Percentiles rank a stretch among this genome's conserved stretches.
Conservation (phyloP, 2,797 vertebrate genomes). For the Carapus acus region DNA sequence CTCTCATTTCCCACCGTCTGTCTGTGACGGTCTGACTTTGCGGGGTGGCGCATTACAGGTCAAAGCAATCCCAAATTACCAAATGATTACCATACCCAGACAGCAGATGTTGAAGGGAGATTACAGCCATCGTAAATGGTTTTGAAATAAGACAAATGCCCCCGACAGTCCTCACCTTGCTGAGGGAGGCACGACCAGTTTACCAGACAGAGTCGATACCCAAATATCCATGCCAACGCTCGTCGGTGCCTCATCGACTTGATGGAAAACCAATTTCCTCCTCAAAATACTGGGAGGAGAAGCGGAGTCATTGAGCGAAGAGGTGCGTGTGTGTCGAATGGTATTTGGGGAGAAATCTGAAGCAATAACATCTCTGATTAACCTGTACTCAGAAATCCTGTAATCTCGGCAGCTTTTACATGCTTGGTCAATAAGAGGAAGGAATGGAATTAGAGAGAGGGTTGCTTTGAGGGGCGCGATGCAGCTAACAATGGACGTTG, state of each 20-base stretch:
- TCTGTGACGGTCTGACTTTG: too few relatives aligned
- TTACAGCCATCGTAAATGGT: slow-evolving; percentile 17
- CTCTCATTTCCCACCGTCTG: too few relatives aligned
- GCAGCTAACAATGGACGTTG: slow-evolving; percentile 9
- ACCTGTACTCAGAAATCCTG: slow-evolving; percentile 8
- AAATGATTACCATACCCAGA: slow-evolving; percentile 36
- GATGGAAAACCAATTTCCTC: slow-evolving; percentile 34
- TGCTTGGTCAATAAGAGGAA: slow-evolving; percentile 32
- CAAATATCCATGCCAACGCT: slow-evolving; percentile 47
- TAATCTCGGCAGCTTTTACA: slow-evolving; percentile 7
- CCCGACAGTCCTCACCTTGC: slow-evolving; percentile 29
- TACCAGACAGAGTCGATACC: slow-evolving; percentile 47
- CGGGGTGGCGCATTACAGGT: too few relatives aligned
- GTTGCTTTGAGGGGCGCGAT: slow-evolving; percentile 12
- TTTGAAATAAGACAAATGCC: slow-evolving; percentile 23
- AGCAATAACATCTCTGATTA: too few relatives aligned
- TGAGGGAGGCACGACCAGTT: slow-evolving; percentile 13
- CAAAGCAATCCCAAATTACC: too few relatives aligned
- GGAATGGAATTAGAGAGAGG: slow-evolving; percentile 26
- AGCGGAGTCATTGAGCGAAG: too few relatives aligned
- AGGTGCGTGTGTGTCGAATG: too few relatives aligned
- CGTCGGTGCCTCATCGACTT: slow-evolving; percentile 21
- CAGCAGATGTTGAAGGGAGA: slow-evolving; percentile 42
- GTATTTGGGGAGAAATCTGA: background rate
- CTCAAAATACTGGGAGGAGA: too few relatives aligned